phyloP scores from a whole-genome alignment of 2,113 vertebrate genomes.

The Eonycteris spelaea region DNA sequence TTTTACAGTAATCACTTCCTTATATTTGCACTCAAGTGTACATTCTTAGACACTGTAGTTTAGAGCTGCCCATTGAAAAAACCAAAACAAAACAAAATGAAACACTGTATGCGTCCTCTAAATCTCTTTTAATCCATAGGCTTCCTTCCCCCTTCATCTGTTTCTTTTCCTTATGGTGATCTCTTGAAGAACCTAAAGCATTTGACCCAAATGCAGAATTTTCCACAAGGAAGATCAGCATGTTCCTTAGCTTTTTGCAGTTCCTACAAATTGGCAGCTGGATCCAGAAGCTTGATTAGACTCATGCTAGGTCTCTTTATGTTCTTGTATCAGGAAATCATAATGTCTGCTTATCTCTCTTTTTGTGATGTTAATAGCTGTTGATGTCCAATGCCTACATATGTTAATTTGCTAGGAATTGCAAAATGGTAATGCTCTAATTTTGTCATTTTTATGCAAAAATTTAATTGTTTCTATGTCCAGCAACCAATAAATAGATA shows the following conservation, averaged over 20 bases:
- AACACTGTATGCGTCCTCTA: not conserved
- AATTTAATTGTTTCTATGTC: not conserved
- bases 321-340: not conserved
- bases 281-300: not conserved
- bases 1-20: not conserved
- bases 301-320: not conserved
- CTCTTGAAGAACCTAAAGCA: not conserved
- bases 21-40: not conserved
- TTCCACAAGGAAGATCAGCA: not conserved
- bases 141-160: not conserved
- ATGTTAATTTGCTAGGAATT: not conserved
- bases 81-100: not conserved
- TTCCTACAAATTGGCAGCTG: not conserved
- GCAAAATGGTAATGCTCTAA: conserved; percentile 1
- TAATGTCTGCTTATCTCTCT: not conserved
- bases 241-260: not conserved
- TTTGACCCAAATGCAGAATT: not conserved
- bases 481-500: conserved; percentile 14
- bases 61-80: not conserved
- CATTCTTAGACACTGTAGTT: not conserved
- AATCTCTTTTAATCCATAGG: not conserved
- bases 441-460: conserved; percentile 22
- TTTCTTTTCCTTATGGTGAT: not conserved
- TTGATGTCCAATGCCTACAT: not conserved
- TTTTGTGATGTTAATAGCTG: not conserved